Conservation (phyloP, 2,113 vertebrate species). For the Mustelus asterias region DNA sequence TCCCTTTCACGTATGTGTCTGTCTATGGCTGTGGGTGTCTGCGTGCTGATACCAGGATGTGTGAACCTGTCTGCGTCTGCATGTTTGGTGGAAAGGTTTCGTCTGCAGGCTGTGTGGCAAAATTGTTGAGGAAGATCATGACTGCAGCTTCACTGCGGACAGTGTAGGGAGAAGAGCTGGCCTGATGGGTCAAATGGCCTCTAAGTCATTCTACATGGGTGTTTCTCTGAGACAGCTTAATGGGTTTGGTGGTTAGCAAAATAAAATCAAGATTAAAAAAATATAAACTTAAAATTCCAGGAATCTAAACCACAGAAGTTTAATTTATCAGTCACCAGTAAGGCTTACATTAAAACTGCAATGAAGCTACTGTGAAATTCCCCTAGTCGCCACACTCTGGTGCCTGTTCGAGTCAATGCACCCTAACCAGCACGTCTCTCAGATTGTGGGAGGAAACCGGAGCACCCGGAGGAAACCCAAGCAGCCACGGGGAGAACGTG, state of each 20-base stretch:
- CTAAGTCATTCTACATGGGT: neutral
- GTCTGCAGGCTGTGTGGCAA: neutral
- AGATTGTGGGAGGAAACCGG: too few species aligned
- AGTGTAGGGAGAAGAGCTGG: neutral
- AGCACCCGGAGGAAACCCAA: too few species aligned
- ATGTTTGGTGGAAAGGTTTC: neutral
- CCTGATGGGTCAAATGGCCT: neutral
- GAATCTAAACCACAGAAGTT: too few species aligned
- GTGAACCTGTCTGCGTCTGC: neutral
- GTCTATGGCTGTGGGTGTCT: neutral
- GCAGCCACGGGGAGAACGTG: too few species aligned
- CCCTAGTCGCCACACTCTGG: too few species aligned
- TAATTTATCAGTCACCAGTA: too few species aligned
- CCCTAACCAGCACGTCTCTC: too few species aligned
- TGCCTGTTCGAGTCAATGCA: too few species aligned
- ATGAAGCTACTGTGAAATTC: too few species aligned
- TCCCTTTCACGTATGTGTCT: neutral
- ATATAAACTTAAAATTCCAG: neutral
- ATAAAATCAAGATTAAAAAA: neutral
- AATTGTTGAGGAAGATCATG: neutral
- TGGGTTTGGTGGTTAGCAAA: too few species aligned
- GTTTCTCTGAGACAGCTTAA: neutral
- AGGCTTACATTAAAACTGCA: too few species aligned
- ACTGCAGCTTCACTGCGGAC: neutral
- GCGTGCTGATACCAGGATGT: neutral